These are phyloP conservation scores for Petrosia ficiformis DNA, from an alignment of 37 sponge, comb jelly and placozoan species.

Conservation along the genomic window DNA sequence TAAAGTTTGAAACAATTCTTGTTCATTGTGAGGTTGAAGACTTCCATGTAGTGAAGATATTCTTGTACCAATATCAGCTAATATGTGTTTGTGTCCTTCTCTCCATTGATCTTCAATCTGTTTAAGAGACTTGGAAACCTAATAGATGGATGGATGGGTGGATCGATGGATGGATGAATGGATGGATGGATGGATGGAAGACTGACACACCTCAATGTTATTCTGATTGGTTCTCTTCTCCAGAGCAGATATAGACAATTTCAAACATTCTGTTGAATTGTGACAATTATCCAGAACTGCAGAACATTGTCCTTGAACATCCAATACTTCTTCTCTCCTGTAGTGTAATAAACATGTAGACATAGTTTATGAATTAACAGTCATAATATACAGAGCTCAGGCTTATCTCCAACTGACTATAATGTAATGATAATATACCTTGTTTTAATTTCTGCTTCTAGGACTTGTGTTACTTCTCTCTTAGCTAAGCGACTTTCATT, in stretches of 20 bases:
- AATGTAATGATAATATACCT: not conserved
- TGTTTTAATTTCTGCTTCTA: conserved; percentile 33
- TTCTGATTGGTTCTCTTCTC: not conserved
- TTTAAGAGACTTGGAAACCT: too few relatives aligned
- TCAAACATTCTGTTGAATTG: not conserved
- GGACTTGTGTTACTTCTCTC: conserved; percentile 13
- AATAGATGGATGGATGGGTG: too few relatives aligned
- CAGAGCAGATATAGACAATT: not conserved
- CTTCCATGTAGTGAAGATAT: too few relatives aligned
- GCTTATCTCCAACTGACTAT: not conserved
- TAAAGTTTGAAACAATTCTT: too few relatives aligned
- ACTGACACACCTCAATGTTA: conserved; percentile 14
- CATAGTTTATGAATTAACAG: too few relatives aligned
- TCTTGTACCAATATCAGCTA: too few relatives aligned
- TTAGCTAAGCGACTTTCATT: not conserved
- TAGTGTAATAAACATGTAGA: too few relatives aligned
- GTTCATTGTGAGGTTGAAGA: too few relatives aligned
- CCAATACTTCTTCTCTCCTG: conserved; percentile 4
- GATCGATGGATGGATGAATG: too few relatives aligned
- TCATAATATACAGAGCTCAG: too few relatives aligned
- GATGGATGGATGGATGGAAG: too few relatives aligned
- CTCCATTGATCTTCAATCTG: conserved; percentile 15
- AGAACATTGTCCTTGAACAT: conserved; percentile 8
- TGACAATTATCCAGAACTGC: not conserved
- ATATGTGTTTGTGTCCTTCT: not conserved